Evolutionary conservation across 2,888 invertebrate genomes (phyloP).

Genomic region (Drosophila parthenogenetica): DNA sequence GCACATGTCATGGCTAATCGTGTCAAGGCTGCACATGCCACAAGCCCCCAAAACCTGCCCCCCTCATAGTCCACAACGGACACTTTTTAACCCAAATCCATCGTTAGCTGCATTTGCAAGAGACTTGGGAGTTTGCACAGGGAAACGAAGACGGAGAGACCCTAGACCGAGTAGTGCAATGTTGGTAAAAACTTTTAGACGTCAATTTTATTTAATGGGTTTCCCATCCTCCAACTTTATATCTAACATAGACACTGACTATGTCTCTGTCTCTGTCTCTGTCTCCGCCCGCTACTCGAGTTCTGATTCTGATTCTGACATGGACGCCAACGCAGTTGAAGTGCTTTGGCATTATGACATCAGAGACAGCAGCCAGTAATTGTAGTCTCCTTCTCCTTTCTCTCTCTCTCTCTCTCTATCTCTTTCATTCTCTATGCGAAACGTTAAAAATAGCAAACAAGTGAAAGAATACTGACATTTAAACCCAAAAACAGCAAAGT

Average conservation of each 20-base stretch:
- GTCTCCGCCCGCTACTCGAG: neutral
- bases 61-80: neutral
- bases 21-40: slow-evolving; percentile 62
- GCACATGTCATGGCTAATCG: slow-evolving; percentile 60
- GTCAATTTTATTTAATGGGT: slow-evolving; percentile 41
- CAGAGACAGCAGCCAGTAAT: slow-evolving; percentile 39
- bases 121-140: neutral
- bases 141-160: neutral
- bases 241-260: neutral
- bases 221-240: neutral
- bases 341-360: slow-evolving; percentile 43
- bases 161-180: neutral
- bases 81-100: neutral
- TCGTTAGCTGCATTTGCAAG: slow-evolving; percentile 14
- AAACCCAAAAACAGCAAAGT: slow-evolving; percentile 13
- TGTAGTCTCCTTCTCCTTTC: slow-evolving; percentile 17
- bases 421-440: neutral
- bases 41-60: neutral
- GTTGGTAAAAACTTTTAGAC: slow-evolving; percentile 2
- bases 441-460: slow-evolving; percentile 31
- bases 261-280: neutral
- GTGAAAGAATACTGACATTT: slow-evolving; percentile 19
- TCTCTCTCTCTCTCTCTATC: neutral
- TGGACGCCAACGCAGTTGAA: slow-evolving; percentile 47
- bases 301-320: neutral